Conservation (phyloP, 2,797 vertebrate species). For the Chiroxiphia lanceolata region DNA sequence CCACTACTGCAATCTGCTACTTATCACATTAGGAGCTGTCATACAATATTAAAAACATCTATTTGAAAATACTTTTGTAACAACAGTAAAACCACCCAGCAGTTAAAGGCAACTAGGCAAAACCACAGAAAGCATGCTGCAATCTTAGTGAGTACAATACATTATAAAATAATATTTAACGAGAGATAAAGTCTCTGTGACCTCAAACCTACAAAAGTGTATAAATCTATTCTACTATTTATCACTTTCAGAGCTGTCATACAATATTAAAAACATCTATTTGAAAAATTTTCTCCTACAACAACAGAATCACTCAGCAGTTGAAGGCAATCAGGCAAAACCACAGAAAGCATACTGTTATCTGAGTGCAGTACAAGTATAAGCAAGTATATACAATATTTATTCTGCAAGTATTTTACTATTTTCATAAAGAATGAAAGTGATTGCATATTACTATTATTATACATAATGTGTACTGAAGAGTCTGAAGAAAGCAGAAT, state of each 20-base stretch:
- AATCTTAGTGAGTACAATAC: not conserved
- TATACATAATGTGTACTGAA: not conserved
- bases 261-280: constrained; percentile 45
- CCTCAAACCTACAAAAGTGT: not conserved
- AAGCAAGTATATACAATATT: not conserved
- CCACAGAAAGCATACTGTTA: not conserved
- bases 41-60: constrained; percentile 15
- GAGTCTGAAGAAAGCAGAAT: not conserved
- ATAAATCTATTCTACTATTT: constrained; percentile 28
- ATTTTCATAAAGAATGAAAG: not conserved
- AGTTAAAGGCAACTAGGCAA: not conserved
- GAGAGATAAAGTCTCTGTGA: constrained; percentile 16
- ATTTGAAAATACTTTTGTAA: constrained; percentile 21
- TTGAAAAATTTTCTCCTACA: not conserved
- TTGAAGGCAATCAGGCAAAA: not conserved
- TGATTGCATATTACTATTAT: not conserved
- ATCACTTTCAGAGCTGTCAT: constrained; percentile 17
- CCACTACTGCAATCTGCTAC: not conserved
- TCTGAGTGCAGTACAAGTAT: not conserved
- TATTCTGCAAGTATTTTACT: not conserved
- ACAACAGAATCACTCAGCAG: not conserved
- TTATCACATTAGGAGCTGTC: not conserved
- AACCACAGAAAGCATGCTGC: constrained; percentile 10
- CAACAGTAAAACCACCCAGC: constrained; percentile 8
- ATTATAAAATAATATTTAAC: constrained; percentile 37